Evolutionary conservation across 2,797 vertebrate genomes (phyloP).

Genomic region (Danionella dracula): DNA sequence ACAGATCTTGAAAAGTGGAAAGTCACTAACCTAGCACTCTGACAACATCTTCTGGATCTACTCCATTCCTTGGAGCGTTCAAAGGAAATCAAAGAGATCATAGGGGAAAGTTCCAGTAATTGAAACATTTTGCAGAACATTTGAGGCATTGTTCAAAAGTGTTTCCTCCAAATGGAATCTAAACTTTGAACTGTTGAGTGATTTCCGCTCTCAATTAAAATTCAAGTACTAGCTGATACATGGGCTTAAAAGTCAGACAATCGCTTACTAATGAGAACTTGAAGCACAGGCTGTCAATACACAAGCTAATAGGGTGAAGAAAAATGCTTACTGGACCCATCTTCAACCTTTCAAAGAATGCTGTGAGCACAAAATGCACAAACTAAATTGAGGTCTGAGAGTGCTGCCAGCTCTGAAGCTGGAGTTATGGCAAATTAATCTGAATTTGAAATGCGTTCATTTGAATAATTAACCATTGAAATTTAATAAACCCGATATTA

Average conservation of each 20-base stretch:
- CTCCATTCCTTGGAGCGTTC: not conserved
- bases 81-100: not conserved
- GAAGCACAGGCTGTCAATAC: conserved; percentile 12
- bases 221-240: not conserved
- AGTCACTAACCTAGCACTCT: not conserved
- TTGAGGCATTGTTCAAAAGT: not conserved
- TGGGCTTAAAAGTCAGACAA: not conserved
- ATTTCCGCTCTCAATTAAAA: not conserved
- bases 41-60: not conserved
- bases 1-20: not conserved
- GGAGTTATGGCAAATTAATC: not conserved
- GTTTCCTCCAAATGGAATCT: too few species aligned
- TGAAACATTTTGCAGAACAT: not conserved
- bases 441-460: too few species aligned
- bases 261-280: conserved; percentile 2
- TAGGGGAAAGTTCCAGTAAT: not conserved
- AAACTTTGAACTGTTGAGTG: too few species aligned
- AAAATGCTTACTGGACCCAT: conserved; percentile 21
- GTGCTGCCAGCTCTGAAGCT: conserved; percentile 6
- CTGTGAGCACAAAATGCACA: conserved; percentile 13
- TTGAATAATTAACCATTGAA: too few species aligned
- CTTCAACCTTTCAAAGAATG: conserved; percentile 17
- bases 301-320: conserved; percentile 25
- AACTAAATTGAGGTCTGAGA: not conserved
- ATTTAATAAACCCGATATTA: too few species aligned